Evolutionary conservation across 2,888 invertebrate species (phyloP), one percentile per base, ranked within the genome.

Genomic region (Mythimna ferrago): DNA sequence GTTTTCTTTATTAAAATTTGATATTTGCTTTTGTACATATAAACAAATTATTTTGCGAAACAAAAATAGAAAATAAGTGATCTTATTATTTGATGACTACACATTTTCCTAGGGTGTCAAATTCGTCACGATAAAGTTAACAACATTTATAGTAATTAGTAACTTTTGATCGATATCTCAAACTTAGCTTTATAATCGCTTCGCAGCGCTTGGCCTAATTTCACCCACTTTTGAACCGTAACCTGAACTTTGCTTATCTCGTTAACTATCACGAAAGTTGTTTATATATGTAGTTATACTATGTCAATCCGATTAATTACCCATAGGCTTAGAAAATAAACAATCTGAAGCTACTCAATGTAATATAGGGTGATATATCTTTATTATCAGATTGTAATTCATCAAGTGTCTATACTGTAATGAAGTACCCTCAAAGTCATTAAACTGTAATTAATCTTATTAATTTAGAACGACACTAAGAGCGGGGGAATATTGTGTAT

Each of bases 371-470:
- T 61, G 66, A 78, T 82, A 78, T 69, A 78, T 81, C 75, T 78
- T 75, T 82, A 71, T 78, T 81, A 82, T 82, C 78, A 71, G 82
- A 79, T 82, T 81, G 76, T 82, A 76, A 82, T 81, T 81, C 66
- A 72, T 81, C 80, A 81, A 81, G 66, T 81, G 69, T 82, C 71
- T 81, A 79, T 79, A 79, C 19, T 21, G 63, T 81, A 79, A 79
- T 79, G 57, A 82, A 78, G 71, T 80, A 78, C 78, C 57, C 71
- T 66, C 44, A 56, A 72, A 82, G 82, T 82, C 70, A 82, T 82
- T 82, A 82, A 82, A 82, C 51, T 66, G 76, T 82, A 80, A 82
- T 82, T 82, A 82, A 81, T 81, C 82, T 82, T 82, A 72, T 82
- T 82, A 82, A 75, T 75, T 79, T 76, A 76, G 58, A 75, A 66